These are phyloP conservation scores for Paraescarpia echinospica DNA, from an alignment of 1,140 invertebrate species.

Conservation along the genomic window DNA sequence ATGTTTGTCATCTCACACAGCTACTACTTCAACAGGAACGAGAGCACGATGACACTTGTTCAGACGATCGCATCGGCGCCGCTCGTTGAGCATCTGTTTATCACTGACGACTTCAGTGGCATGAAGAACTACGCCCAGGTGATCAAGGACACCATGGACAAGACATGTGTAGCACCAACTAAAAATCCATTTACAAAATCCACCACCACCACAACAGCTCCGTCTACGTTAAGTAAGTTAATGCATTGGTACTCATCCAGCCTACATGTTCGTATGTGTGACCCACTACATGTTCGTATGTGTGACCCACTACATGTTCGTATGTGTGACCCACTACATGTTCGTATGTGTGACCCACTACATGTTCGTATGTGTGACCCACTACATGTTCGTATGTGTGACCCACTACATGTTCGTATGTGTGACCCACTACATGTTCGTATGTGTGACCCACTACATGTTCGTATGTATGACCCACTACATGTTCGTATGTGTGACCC, in stretches of 20 bases:
- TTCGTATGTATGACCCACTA: too few relatives aligned
- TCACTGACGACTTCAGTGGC: neutral
- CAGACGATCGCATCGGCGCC: neutral
- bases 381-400: too few relatives aligned
- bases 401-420: too few relatives aligned
- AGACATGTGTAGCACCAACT: neutral
- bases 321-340: too few relatives aligned
- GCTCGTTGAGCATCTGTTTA: neutral
- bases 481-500: too few relatives aligned
- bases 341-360: too few relatives aligned
- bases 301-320: too few relatives aligned
- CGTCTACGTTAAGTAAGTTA: neutral
- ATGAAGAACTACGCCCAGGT: neutral
- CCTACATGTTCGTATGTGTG: too few relatives aligned
- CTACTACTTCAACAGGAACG: neutral
- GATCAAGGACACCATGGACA: slow-evolving; percentile 5
- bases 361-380: too few relatives aligned
- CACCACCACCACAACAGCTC: neutral
- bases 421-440: too few relatives aligned
- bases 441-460: too few relatives aligned
- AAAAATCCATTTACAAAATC: neutral
- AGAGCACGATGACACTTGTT: neutral
- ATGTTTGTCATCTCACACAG: slow-evolving; percentile 2
- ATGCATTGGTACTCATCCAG: neutral
- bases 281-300: too few relatives aligned